Base-by-base conservation (phyloP, 2,113 vertebrate genomes). In the Oncorhynchus mykiss region DNA sequence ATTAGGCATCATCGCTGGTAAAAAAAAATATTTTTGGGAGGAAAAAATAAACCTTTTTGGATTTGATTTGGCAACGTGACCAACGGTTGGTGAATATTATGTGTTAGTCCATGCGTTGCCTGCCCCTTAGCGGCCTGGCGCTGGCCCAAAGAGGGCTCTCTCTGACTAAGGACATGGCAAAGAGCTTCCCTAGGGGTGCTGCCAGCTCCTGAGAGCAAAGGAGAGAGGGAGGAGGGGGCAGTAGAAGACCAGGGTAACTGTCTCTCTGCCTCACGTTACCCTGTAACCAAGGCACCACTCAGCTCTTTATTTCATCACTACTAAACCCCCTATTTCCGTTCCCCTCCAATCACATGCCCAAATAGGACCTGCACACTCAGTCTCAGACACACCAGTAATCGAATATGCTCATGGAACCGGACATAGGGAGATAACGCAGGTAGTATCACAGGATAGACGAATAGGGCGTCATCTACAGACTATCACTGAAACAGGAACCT, bases 91-190 rank as follows among this genome's bases (percentile, higher is more conserved):
- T 76, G 27, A 67, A 73, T 18, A 48, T 14, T 25, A 12, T 7
- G 34, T 18, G 24, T 39, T 81, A 67, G 82, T 34, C 12, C 66
- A 75, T 74, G 76, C 69, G 67, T 65, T 57, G 62, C 75, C 78
- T 73, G 67, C 71, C 77, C 71, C 70, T 75, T 14, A 81, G 49
- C 20, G 70, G 70, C 48, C 73, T 80, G 70, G 71, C 77, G 71
- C 79, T 77, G 80, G 87, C 91, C 91, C 88, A 91, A 87, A 92
- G 90, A 91, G 90, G 91, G 88, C 90, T 90, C 91, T 89, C 91
- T 90, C 75, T 39, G 71, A 90, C 89, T 65, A 73, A 85, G 79
- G 88, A 91, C 88, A 86, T 80, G 82, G 80, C 76, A 82, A 81
- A 22, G 76, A 86, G 82, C 80, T 80, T 82, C 87, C 84, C 84